Evolutionary conservation across 2,797 vertebrate species (phyloP), one percentile per base, ranked within the genome.

Genomic region (Onychomys arenicola): DNA sequence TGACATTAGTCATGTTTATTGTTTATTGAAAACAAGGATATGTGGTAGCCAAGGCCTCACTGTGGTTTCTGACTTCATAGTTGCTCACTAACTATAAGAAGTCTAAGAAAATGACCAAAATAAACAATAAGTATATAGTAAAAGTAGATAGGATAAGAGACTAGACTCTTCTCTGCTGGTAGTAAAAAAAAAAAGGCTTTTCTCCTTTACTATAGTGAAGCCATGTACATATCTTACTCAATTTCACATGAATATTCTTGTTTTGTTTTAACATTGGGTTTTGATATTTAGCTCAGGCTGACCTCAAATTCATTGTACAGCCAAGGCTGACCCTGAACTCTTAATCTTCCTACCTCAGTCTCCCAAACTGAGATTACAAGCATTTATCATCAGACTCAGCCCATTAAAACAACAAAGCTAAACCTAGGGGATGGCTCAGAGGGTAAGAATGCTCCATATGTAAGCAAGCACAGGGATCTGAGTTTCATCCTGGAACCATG

Each of bases 1-100:
- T 82, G 96, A 98, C 92, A 89, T 96, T 90, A 95, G 85, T 96
- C 96, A 96, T 96, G 78, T 83, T 96, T 86, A 90, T 34, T 95
- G 96, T 93, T 95, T 90, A 96, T 49, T 77, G 91, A 89, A 96
- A 97, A 96, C 92, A 97, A 93, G 86, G 67, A 63, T 85, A 37
- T 57, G 29, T 85, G 89, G 90, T 96, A 96, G 96, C 90, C 90
- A 96, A 95, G 97, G 49, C 77, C 61, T 93, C 46, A 23, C 40
- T 81, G 78, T 93, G 86, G 96, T 43, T 96, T 95, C 63, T 91
- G 49, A 96, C 90, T 86, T 52, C 59, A 92, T 19, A 77, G 27
- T 94, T 96, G 77, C 96, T 97, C 90, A 96, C 83, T 84, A 55
- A 93, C 76, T 86, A n/a, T 63, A 73, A 90, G 19, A 87, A 86